Percentiles rank a stretch among this genome's conserved stretches.
Evolutionary conservation across 1,140 invertebrate genomes (phyloP).

Genomic region (Pseudomyrmex sp.): DNA sequence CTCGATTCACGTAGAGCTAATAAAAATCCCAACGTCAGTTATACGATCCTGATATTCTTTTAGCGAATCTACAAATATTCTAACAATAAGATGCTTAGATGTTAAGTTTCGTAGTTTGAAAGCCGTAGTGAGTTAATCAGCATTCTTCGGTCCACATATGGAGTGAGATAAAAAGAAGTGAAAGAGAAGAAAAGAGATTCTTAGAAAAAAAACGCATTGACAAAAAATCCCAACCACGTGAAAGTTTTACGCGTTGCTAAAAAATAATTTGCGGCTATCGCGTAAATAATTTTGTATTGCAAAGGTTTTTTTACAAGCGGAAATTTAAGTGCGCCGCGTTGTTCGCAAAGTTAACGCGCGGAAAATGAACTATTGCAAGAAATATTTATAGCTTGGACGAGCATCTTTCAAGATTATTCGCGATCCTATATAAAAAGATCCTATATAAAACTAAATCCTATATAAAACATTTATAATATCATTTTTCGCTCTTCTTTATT

Average conservation of each 20-base stretch:
- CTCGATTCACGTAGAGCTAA: constrained; percentile 22
- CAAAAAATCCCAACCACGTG: background rate
- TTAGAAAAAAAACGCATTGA: constrained; percentile 12
- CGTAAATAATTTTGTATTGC: constrained; percentile 48
- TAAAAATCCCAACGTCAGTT: constrained; percentile 40
- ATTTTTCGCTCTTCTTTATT: constrained; percentile 13
- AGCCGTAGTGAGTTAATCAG: constrained; percentile 42
- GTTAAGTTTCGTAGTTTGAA: constrained; percentile 44
- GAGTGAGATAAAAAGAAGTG: background rate
- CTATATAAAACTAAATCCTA: no score
- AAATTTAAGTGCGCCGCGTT: background rate
- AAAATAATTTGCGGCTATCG: constrained; percentile 51
- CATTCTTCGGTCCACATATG: constrained; percentile 11
- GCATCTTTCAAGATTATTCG: constrained; percentile 27
- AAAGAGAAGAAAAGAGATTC: background rate
- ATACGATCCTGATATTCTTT: constrained; percentile 43
- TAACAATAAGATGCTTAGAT: background rate
- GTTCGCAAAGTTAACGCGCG: constrained; percentile 30
- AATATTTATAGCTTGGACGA: constrained; percentile 46
- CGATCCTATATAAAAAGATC: constrained; percentile 3
- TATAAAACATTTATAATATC: constrained; percentile 11
- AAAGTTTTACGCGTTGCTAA: constrained; percentile 50
- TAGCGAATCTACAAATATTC: constrained; percentile 32
- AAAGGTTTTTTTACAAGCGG: constrained; percentile 20
- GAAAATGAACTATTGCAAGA: constrained; percentile 50